Evolutionary conservation across 2,113 vertebrate genomes (phyloP).

Genomic region (Mormyrus lacerda): DNA sequence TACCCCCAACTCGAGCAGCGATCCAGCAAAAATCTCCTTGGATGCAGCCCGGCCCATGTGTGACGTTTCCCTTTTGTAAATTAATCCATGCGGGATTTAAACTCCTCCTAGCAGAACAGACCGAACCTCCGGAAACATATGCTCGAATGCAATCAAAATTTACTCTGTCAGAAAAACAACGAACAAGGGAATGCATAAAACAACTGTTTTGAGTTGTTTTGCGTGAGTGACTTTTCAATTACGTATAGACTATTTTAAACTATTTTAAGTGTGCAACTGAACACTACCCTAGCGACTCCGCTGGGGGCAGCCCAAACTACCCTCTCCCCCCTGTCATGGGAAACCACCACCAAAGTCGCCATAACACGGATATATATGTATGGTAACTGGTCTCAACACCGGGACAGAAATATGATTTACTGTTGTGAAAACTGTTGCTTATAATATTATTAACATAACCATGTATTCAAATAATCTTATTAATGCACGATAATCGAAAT

Average conservation of each 20-base stretch:
- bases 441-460: not conserved
- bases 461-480: not conserved
- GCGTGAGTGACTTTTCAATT: not conserved
- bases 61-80: not conserved
- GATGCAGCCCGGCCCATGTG: not conserved
- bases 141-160: not conserved
- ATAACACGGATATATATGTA: not conserved
- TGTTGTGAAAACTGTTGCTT: not conserved
- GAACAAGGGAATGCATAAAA: not conserved
- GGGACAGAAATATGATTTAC: not conserved
- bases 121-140: not conserved
- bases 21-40: not conserved
- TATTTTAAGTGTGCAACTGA: not conserved
- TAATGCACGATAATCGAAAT: not conserved
- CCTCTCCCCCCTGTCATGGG: not conserved
- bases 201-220: not conserved
- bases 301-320: not conserved
- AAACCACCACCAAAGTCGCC: not conserved
- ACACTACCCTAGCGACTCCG: not conserved
- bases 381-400: not conserved
- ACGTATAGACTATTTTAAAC: not conserved
- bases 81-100: not conserved
- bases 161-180: not conserved
- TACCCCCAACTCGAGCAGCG: not conserved
- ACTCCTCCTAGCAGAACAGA: not conserved